Conservation (phyloP, 2,113 vertebrate species). For the Ellobius talpinus region DNA sequence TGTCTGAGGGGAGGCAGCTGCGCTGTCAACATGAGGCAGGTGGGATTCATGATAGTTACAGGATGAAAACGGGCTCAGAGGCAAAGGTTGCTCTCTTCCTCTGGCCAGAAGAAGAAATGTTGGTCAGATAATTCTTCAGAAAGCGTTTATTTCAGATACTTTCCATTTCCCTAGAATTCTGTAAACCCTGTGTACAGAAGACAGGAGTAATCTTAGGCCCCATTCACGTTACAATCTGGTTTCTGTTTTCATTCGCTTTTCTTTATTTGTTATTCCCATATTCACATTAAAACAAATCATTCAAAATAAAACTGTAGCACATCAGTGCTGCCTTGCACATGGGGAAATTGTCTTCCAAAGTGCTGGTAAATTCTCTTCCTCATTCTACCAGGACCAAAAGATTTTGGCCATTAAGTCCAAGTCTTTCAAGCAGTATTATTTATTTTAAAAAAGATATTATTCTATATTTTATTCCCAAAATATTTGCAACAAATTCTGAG, state of each 20-base stretch:
- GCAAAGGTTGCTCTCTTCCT: slow-evolving; percentile 28
- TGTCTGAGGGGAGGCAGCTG: slow-evolving; percentile 65
- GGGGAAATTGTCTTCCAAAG: not conserved
- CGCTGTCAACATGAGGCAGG: slow-evolving; percentile 55
- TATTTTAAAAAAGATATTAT: slow-evolving; percentile 66
- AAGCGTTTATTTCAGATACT: slow-evolving; percentile 43
- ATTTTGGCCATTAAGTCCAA: slow-evolving; percentile 60
- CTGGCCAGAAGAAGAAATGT: not conserved
- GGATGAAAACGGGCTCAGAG: not conserved
- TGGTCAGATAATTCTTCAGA: slow-evolving; percentile 37
- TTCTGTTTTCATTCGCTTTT: slow-evolving; percentile 32
- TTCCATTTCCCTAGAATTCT: slow-evolving; percentile 36
- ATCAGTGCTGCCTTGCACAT: slow-evolving; percentile 22
- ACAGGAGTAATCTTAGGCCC: slow-evolving; percentile 30
- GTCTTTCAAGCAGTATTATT: slow-evolving; percentile 75
- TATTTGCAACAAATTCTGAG: slow-evolving; percentile 66
- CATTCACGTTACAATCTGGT: too few species aligned
- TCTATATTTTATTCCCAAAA: slow-evolving; percentile 68
- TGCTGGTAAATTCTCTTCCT: slow-evolving; percentile 52
- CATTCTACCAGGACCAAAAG: slow-evolving; percentile 59
- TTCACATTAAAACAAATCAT: slow-evolving; percentile 38
- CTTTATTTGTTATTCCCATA: slow-evolving; percentile 20
- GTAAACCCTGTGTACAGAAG: not conserved
- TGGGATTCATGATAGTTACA: slow-evolving; percentile 48
- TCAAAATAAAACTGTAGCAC: slow-evolving; percentile 64